phyloP scores from a whole-genome alignment of 1,140 invertebrate genomes.

The Halictus rubicundus region DNA sequence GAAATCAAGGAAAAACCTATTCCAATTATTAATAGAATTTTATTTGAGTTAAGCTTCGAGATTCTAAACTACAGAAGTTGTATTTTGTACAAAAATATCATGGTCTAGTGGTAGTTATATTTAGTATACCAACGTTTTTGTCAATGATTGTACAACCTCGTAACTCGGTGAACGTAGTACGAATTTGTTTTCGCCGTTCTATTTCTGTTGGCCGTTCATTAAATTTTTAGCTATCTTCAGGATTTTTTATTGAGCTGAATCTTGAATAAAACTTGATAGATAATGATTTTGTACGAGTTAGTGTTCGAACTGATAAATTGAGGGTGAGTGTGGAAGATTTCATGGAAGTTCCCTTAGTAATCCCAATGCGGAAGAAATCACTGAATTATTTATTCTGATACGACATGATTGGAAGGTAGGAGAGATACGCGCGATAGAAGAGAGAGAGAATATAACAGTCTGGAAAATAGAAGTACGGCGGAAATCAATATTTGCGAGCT shows the following conservation, averaged over 20 bases:
- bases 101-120: too few relatives aligned
- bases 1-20: too few relatives aligned
- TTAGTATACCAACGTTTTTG: too few relatives aligned
- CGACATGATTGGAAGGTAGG: neutral
- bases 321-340: neutral
- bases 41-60: too few relatives aligned
- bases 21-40: too few relatives aligned
- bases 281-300: neutral
- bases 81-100: too few relatives aligned
- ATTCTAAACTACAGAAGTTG: too few relatives aligned
- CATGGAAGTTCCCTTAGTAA: neutral
- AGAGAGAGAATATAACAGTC: neutral
- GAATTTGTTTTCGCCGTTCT: too few relatives aligned
- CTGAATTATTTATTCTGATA: neutral
- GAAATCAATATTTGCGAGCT: neutral
- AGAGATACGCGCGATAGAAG: neutral
- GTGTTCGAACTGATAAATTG: too few relatives aligned
- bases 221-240: neutral
- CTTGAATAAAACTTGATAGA: neutral
- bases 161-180: too few relatives aligned
- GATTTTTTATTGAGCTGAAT: neutral
- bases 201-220: neutral
- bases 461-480: neutral
- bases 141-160: too few relatives aligned
- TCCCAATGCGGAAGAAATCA: neutral